These are phyloP conservation scores for Urocolius indicus DNA, from an alignment of 2,113 vertebrate genomes.

Conservation along the genomic window DNA sequence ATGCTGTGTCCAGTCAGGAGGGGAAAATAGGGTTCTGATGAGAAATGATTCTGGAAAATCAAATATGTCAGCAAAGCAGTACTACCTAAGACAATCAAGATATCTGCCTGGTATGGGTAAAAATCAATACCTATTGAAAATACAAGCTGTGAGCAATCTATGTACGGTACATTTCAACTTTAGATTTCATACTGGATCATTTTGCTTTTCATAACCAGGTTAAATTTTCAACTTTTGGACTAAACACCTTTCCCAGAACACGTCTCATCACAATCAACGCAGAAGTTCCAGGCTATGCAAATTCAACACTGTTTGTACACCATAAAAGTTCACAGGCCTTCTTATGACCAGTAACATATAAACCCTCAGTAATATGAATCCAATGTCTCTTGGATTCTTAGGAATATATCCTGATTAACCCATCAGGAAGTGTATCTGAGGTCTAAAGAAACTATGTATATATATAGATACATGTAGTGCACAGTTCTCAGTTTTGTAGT, in stretches of 20 bases:
- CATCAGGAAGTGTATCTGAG: not conserved
- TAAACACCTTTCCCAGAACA: not conserved
- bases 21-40: slow-evolving; percentile 81
- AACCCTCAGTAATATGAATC: not conserved
- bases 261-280: not conserved
- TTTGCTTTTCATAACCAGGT: not conserved
- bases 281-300: not conserved
- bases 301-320: not conserved
- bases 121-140: not conserved
- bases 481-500: not conserved
- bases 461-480: not conserved
- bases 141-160: not conserved
- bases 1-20: slow-evolving; percentile 20
- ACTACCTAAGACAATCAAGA: slow-evolving; percentile 93
- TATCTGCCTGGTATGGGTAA: slow-evolving; percentile 89
- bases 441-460: not conserved
- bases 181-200: not conserved
- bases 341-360: not conserved
- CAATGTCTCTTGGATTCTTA: not conserved
- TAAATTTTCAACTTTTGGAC: not conserved
- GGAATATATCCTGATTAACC: not conserved
- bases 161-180: not conserved
- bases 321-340: not conserved
- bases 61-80: slow-evolving; percentile 86
- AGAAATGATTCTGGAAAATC: slow-evolving; percentile 80